Percentiles rank a stretch among this genome's conserved stretches.
Evolutionary conservation across 2,888 invertebrate genomes (phyloP).

Genomic region (Priocnemis perturbator): DNA sequence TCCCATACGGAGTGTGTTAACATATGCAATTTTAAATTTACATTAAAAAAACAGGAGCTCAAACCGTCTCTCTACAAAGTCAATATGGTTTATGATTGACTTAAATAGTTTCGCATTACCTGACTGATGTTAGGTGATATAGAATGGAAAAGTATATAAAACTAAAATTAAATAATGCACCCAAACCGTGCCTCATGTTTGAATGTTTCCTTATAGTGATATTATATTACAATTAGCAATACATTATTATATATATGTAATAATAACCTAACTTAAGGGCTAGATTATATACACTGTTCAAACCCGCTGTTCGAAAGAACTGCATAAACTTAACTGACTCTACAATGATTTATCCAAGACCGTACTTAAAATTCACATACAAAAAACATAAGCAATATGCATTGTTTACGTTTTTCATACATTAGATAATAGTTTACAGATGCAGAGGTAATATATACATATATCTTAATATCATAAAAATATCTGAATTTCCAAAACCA

Average conservation of each 20-base stretch:
- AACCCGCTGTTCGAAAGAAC: conserved; percentile 28
- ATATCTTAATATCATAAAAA: conserved; percentile 40
- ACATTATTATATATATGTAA: conserved; percentile 29
- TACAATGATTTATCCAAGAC: conserved; percentile 28
- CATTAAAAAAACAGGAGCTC: conserved; percentile 14
- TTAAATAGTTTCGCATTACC: too few relatives aligned
- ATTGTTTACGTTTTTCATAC: conserved; percentile 18
- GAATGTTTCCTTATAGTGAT: conserved; percentile 19
- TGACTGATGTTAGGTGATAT: too few relatives aligned
- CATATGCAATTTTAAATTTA: too few relatives aligned
- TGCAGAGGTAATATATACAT: conserved; percentile 40
- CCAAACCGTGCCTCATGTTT: conserved; percentile 5
- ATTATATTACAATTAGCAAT: conserved; percentile 33
- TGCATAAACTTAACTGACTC: conserved; percentile 15
- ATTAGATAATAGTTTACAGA: conserved; percentile 34
- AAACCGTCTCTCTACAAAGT: too few relatives aligned
- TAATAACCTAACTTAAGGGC: conserved; percentile 30
- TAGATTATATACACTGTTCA: conserved; percentile 48
- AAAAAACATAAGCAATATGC: conserved; percentile 17
- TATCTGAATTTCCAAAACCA: conserved; percentile 34
- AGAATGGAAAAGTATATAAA: conserved; percentile 31
- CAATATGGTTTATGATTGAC: too few relatives aligned
- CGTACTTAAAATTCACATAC: conserved; percentile 3
- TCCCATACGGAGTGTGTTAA: too few relatives aligned
- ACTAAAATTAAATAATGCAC: conserved; percentile 15